A percentile compares a stretch with the other conserved stretches of the same genome.
These are phyloP conservation scores for Formicarius rufipectus DNA, from an alignment of 2,113 vertebrate species.

Conservation along the genomic window DNA sequence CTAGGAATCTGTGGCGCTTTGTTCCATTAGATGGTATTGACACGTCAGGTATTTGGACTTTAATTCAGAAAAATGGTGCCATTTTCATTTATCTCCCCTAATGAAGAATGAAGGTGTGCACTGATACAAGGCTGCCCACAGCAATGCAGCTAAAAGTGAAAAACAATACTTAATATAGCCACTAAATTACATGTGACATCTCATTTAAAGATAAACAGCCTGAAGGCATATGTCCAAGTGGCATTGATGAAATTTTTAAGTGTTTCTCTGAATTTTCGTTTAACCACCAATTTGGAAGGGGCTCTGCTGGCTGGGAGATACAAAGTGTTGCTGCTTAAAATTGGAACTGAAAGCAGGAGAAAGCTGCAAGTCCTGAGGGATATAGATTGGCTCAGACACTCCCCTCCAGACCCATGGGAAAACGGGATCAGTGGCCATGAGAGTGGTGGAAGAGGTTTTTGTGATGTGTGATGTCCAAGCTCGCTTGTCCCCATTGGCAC, in stretches of 20 bases:
- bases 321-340: neutral
- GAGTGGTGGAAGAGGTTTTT: neutral
- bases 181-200: constrained; percentile 59
- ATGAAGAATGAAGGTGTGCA: constrained; percentile 47
- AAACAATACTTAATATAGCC: constrained; percentile 41
- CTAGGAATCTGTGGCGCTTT: constrained; percentile 39
- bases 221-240: constrained; percentile 38
- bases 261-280: constrained; percentile 34
- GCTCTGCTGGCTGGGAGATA: neutral
- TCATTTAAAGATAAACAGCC: constrained; percentile 62
- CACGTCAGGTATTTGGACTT: constrained; percentile 51
- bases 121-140: constrained; percentile 34
- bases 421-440: neutral
- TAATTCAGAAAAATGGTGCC: constrained; percentile 63
- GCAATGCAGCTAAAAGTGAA: constrained; percentile 4
- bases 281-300: neutral
- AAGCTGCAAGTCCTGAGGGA: neutral
- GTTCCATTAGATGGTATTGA: constrained; percentile 48
- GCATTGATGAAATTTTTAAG: constrained; percentile 49
- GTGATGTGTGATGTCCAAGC: neutral
- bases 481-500: fast-evolving
- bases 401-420: neutral
- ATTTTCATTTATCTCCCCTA: constrained; percentile 46
- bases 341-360: neutral
- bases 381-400: neutral